A percentile compares a stretch with the other conserved stretches of the same genome.
phyloP scores from a whole-genome alignment of 2,888 invertebrate species.

The Andrena praecox region DNA sequence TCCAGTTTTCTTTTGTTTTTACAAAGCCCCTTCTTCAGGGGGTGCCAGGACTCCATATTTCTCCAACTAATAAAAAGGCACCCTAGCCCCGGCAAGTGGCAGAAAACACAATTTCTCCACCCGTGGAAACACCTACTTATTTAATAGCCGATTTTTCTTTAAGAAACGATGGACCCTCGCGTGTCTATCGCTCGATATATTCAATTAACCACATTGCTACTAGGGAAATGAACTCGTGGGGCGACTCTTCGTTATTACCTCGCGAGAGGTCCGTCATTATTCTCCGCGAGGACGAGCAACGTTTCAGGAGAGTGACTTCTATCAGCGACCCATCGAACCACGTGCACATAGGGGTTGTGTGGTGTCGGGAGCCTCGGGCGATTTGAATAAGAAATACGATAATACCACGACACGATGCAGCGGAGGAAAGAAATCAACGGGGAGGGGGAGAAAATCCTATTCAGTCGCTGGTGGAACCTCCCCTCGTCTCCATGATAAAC shows the following conservation, averaged over 20 bases:
- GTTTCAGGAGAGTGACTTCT: slow-evolving; percentile 42
- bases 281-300: slow-evolving; percentile 26
- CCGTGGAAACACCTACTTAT: too few species aligned
- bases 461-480: slow-evolving; percentile 38
- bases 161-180: not conserved
- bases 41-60: too few species aligned
- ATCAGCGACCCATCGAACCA: slow-evolving; percentile 62
- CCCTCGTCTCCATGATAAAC: slow-evolving; percentile 69
- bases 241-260: slow-evolving; percentile 19
- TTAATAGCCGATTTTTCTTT: too few species aligned
- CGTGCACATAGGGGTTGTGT: slow-evolving; percentile 21
- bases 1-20: too few species aligned
- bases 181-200: not conserved
- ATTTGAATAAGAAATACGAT: slow-evolving; percentile 75
- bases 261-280: slow-evolving; percentile 51
- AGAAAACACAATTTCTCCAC: too few species aligned
- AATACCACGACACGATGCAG: slow-evolving; percentile 56
- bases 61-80: not conserved
- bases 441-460: slow-evolving; percentile 28
- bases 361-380: slow-evolving; percentile 22
- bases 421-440: not conserved
- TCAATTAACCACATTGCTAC: slow-evolving; percentile 19
- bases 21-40: too few species aligned
- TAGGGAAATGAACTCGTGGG: slow-evolving; percentile 2
- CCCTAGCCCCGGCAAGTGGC: not conserved